phyloP scores from a whole-genome alignment of 2,888 invertebrate genomes.

The Tuta absoluta region DNA sequence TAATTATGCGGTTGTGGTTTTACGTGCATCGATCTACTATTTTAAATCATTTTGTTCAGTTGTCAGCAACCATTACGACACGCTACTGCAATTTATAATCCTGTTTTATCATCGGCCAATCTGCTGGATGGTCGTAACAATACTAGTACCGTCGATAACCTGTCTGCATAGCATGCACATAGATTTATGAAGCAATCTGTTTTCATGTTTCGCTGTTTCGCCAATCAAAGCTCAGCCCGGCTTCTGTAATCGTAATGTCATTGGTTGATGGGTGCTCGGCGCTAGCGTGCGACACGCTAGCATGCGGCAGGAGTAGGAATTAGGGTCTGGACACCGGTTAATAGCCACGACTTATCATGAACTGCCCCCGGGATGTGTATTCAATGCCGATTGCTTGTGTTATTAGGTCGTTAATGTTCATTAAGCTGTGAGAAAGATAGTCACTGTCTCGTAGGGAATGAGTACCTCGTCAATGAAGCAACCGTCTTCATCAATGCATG shows the following conservation, averaged over 20 bases:
- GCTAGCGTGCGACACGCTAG: constrained; percentile 57
- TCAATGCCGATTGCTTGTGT: constrained; percentile 10
- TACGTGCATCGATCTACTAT: constrained; percentile 22
- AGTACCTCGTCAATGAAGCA: neutral
- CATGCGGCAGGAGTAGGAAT: constrained; percentile 49
- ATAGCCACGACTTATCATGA: constrained; percentile 22
- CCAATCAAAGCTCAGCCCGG: constrained; percentile 10
- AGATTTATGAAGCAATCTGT: constrained; percentile 24
- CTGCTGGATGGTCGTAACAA: constrained; percentile 5
- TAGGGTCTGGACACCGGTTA: constrained; percentile 15
- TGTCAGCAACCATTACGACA: constrained; percentile 8
- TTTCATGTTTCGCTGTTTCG: constrained; percentile 20
- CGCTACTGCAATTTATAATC: constrained; percentile 15
- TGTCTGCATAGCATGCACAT: constrained; percentile 15
- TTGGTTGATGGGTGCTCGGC: constrained; percentile 16
- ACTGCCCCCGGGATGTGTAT: constrained; percentile 14
- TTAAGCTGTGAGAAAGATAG: neutral
- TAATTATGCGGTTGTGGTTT: neutral
- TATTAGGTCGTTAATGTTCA: constrained; percentile 6
- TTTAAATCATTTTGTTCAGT: constrained; percentile 28
- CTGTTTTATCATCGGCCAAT: constrained; percentile 16
- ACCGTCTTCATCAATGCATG: neutral
- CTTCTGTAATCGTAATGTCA: constrained; percentile 20
- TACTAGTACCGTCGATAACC: constrained; percentile 5
- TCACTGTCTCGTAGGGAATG: neutral